Evolutionary conservation across 2,113 vertebrate species (phyloP).

Genomic region (Capreolus pygargus): DNA sequence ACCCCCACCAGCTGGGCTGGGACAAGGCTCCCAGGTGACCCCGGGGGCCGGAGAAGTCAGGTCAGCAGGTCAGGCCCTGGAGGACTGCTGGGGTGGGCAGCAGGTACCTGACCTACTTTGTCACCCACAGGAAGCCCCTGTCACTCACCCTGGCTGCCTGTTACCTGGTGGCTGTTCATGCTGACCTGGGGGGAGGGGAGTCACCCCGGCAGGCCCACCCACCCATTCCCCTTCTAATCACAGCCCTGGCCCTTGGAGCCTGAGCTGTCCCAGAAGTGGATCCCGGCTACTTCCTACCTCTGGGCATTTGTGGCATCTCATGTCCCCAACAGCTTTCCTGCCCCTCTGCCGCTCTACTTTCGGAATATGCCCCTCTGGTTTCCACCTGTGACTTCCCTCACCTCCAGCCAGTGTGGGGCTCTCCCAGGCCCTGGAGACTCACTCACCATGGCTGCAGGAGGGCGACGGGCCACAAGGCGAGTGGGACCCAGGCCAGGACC

Average conservation of each 20-base stretch:
- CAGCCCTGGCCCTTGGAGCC: background rate
- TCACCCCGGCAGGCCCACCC: background rate
- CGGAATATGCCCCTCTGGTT: background rate
- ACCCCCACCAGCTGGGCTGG: background rate
- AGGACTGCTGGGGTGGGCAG: background rate
- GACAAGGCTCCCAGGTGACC: background rate
- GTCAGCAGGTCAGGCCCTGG: background rate
- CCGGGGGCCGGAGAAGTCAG: background rate
- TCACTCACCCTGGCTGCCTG: background rate
- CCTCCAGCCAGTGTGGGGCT: background rate
- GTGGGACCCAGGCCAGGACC: background rate
- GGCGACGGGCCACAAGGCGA: background rate
- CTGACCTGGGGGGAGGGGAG: background rate
- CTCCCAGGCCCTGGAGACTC: background rate
- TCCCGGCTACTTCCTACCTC: background rate
- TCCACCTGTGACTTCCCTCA: background rate
- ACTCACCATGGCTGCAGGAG: slow-evolving; percentile 60
- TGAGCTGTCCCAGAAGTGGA: background rate
- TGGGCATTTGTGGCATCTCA: background rate
- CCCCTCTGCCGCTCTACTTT: background rate
- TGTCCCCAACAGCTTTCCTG: background rate
- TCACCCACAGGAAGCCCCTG: background rate
- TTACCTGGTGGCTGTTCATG: background rate
- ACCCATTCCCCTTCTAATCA: background rate
- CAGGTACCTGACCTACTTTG: background rate